Base-by-base conservation (phyloP, 2,888 invertebrate species). In the Leucoma salicis region DNA sequence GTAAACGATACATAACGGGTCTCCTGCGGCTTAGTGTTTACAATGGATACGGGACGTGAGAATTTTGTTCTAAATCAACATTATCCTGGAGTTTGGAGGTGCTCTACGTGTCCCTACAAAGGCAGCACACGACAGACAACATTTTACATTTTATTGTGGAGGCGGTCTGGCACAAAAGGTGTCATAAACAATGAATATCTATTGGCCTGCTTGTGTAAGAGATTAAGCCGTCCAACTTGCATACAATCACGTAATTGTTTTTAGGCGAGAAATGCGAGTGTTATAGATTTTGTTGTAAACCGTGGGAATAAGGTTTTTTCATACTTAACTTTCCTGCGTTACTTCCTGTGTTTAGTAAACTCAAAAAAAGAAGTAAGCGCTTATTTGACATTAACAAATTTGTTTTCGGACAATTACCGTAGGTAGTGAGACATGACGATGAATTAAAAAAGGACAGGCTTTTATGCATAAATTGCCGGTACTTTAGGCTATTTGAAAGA, bases 221-320 rank as follows among this genome's bases (percentile, higher is more conserved):
- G 72, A 66, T 68, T 85, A 86, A 89, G 85, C 87, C 77, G 75
- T 65, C 63, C 58, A 71, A 74, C 77, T 75, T 64, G 79, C 79
- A 78, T 78, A 79, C 70, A 78, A 83, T 85, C 88, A 89, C 88
- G 88, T 85, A 79, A 82, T 78, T 69, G 76, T 70, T 77, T 77
- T 79, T 74, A 72, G 74, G 70, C 63, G 70, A 71, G 74, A 69
- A 82, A 80, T 77, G 79, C 79, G 82, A 85, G 85, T 83, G 78
- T 78, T 74, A 66, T 66, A 32, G 36, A 72, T 71, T 67, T 66
- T 40, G 61, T 66, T 70, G 56, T 49, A 56, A 57, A 49, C 68
- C 82, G 86, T 87, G 88, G 83, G 87, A 88, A 88, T 70, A 57
- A 51, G 49, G 63, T 68, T 66, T 58, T 59, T 61, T 58, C 34